These are phyloP conservation scores for Cyclopterus lumpus DNA, from an alignment of 2,797 vertebrate genomes.

Conservation along the genomic window DNA sequence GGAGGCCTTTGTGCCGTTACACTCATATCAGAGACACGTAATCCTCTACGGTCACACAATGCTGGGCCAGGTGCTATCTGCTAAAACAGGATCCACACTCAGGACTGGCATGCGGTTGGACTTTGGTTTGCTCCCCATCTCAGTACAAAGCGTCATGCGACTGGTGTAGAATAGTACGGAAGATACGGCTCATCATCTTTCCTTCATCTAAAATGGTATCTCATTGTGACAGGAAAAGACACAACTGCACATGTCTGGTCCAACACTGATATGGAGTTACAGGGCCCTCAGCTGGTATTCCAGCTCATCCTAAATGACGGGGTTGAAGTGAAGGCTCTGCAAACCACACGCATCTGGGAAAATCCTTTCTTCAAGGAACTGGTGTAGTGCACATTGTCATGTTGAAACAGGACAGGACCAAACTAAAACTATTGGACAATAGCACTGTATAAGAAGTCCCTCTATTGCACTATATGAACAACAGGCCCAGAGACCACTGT, in stretches of 20 bases:
- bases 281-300: background rate
- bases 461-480: background rate
- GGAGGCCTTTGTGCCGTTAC: conserved; percentile 8
- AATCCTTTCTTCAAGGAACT: background rate
- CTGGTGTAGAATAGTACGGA: background rate
- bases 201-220: background rate
- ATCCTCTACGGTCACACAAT: background rate
- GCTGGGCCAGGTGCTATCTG: conserved; percentile 41
- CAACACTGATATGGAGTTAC: too few species aligned
- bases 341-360: too few species aligned
- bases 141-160: background rate
- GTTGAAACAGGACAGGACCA: too few species aligned
- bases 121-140: conserved; percentile 15
- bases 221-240: background rate
- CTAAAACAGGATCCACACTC: conserved; percentile 33
- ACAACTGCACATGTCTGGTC: background rate
- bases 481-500: background rate
- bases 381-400: background rate
- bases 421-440: background rate
- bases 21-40: conserved; percentile 15
- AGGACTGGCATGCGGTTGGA: conserved; percentile 18
- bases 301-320: background rate
- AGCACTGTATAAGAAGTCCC: too few species aligned
- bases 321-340: background rate
- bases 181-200: background rate